Evolutionary conservation across 23 tunicate species (phyloP).

Genomic region (Aplidium turbinatum): DNA sequence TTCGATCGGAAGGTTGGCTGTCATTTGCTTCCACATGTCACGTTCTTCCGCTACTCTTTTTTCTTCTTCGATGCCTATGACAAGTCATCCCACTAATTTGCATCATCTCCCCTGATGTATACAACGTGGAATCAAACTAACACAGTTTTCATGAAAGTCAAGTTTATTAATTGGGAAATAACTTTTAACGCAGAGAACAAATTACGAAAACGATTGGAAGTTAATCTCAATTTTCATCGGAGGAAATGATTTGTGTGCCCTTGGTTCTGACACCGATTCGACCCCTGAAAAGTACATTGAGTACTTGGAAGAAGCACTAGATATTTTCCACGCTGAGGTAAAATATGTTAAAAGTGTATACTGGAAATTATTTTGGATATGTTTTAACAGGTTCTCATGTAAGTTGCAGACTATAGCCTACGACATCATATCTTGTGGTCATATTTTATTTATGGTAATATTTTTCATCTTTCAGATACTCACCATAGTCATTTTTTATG

Average conservation of each 20-base stretch:
- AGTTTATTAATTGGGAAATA: not conserved
- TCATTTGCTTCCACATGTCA: not conserved
- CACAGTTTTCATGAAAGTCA: not conserved
- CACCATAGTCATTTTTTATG: no score
- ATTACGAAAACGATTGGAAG: slow-evolving; percentile 88
- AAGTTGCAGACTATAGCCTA: no score
- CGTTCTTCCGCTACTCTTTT: not conserved
- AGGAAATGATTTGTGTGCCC: slow-evolving; percentile 86
- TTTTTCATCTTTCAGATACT: no score
- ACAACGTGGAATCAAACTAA: no score
- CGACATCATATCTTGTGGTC: not conserved
- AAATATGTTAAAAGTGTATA: not conserved
- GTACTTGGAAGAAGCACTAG: slow-evolving; percentile 55
- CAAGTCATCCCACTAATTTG: no score
- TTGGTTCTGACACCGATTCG: slow-evolving; percentile 40
- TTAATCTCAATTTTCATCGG: slow-evolving; percentile 86
- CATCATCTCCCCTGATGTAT: no score
- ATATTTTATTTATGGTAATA: not conserved
- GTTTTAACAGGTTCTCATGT: no score
- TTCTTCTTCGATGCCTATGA: not conserved
- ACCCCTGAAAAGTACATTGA: slow-evolving; percentile 61
- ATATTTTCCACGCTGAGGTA: slow-evolving; percentile 70
- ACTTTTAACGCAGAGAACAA: slow-evolving; percentile 42
- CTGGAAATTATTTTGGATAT: no score
- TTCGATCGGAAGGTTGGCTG: not conserved